Percentiles rank a stretch among this genome's conserved stretches.
Conservation (phyloP, 2,797 vertebrate genomes). For the Botia almorhae region DNA sequence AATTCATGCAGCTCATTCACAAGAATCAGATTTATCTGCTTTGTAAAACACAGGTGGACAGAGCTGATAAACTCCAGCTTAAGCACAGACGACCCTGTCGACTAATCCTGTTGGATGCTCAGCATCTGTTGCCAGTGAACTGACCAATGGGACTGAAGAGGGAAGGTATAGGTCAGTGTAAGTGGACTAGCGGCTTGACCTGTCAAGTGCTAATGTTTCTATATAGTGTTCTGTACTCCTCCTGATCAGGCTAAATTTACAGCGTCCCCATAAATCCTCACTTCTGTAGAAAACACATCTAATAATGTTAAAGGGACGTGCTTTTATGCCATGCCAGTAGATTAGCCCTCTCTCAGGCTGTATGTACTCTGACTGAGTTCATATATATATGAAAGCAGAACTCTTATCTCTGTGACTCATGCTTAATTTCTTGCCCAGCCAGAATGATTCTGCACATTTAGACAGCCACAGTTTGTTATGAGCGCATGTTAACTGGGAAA, state of each 20-base stretch:
- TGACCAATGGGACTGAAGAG: background rate
- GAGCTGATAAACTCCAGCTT: background rate
- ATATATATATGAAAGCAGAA: background rate
- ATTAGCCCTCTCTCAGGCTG: background rate
- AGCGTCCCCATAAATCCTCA: slow-evolving; percentile 41
- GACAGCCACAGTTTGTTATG: too few relatives aligned
- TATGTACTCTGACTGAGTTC: background rate
- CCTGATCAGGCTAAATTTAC: slow-evolving; percentile 50
- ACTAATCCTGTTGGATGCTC: background rate
- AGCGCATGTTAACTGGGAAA: too few relatives aligned
- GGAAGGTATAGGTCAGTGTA: slow-evolving; percentile 11
- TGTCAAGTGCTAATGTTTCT: slow-evolving; percentile 42
- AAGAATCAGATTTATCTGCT: too few relatives aligned
- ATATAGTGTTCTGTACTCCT: slow-evolving; percentile 32
- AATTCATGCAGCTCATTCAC: too few relatives aligned
- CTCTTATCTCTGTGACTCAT: background rate
- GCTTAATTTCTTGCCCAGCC: background rate
- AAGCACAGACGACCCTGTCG: background rate
- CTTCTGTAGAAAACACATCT: slow-evolving; percentile 39
- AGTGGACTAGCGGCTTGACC: slow-evolving; percentile 21
- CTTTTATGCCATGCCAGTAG: slow-evolving; percentile 1
- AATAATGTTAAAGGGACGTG: slow-evolving; percentile 42
- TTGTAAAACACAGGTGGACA: too few relatives aligned
- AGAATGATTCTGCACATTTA: too few relatives aligned
- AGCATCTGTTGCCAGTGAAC: slow-evolving; percentile 40